A percentile compares a stretch with the other conserved stretches of the same genome.
phyloP scores from a whole-genome alignment of 2,888 invertebrate genomes.

The Drosophila multiciliata region DNA sequence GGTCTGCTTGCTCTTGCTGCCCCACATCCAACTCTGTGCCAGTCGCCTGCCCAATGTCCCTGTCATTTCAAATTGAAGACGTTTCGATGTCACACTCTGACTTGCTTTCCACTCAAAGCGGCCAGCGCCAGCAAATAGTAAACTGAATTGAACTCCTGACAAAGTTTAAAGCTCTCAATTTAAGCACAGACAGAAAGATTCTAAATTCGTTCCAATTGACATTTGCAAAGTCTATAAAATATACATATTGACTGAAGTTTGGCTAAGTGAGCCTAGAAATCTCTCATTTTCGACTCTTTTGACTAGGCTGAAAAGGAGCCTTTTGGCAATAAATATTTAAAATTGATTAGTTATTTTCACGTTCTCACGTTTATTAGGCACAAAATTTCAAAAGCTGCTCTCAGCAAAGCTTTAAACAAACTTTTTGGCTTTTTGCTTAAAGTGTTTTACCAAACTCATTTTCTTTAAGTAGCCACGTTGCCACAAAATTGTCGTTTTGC shows the following conservation, averaged over 20 bases:
- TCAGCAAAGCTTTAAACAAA: slow-evolving; percentile 5
- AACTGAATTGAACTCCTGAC: slow-evolving; percentile 28
- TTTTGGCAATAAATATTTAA: neutral
- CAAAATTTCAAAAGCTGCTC: neutral
- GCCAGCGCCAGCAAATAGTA: slow-evolving; percentile 15
- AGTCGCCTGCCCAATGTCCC: slow-evolving; percentile 47
- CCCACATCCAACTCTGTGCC: slow-evolving; percentile 8
- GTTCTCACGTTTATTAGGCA: neutral
- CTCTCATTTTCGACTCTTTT: neutral
- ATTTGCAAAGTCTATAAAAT: slow-evolving; percentile 1
- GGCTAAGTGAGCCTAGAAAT: neutral
- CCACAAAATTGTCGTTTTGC: slow-evolving; percentile 14
- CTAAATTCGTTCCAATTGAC: neutral
- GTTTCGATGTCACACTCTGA: slow-evolving; percentile 58
- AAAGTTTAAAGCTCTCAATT: slow-evolving; percentile 28
- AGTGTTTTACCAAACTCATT: slow-evolving; percentile 46
- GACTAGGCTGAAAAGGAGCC: neutral
- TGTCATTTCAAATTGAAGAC: slow-evolving; percentile 63
- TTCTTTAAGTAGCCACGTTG: slow-evolving; percentile 19
- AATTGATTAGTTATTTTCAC: neutral
- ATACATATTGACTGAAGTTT: neutral
- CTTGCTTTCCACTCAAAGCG: slow-evolving; percentile 48
- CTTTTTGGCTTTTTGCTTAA: slow-evolving; percentile 9
- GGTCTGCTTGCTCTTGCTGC: too few relatives aligned
- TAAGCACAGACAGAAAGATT: neutral